A percentile compares a stretch with the other conserved stretches of the same genome.
Conservation (phyloP, 2,797 vertebrate genomes). For the Perodicticus potto region DNA sequence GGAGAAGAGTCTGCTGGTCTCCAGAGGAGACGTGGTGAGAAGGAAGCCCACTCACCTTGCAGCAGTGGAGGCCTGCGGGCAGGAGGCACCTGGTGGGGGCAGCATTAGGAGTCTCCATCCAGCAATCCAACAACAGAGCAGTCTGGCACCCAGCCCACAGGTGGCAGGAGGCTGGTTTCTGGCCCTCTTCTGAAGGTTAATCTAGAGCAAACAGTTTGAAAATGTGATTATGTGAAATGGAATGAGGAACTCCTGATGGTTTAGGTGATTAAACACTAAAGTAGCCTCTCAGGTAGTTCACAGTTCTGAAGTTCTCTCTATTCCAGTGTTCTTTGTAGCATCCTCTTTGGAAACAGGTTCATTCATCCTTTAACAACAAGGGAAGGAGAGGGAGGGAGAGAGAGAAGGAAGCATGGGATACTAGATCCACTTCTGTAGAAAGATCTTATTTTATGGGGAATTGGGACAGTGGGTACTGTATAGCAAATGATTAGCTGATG, state of each 20-base stretch:
- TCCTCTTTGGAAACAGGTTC: not conserved
- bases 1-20: not conserved
- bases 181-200: not conserved
- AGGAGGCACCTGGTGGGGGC: not conserved
- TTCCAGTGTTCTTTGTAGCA: not conserved
- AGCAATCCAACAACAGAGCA: not conserved
- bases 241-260: not conserved
- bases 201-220: not conserved
- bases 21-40: too few relatives aligned
- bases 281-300: not conserved
- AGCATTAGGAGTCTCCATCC: not conserved
- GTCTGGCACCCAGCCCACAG: too few relatives aligned
- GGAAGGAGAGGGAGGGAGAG: too few relatives aligned
- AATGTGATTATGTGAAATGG: not conserved
- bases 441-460: not conserved
- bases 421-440: not conserved
- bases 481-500: not conserved
- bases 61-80: not conserved
- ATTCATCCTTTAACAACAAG: not conserved
- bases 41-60: not conserved
- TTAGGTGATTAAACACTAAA: not conserved
- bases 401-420: not conserved
- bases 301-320: not conserved
- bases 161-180: not conserved
- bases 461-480: not conserved